Evolutionary conservation across 2,888 invertebrate genomes (phyloP).

Genomic region (Eupithecia exiguata): DNA sequence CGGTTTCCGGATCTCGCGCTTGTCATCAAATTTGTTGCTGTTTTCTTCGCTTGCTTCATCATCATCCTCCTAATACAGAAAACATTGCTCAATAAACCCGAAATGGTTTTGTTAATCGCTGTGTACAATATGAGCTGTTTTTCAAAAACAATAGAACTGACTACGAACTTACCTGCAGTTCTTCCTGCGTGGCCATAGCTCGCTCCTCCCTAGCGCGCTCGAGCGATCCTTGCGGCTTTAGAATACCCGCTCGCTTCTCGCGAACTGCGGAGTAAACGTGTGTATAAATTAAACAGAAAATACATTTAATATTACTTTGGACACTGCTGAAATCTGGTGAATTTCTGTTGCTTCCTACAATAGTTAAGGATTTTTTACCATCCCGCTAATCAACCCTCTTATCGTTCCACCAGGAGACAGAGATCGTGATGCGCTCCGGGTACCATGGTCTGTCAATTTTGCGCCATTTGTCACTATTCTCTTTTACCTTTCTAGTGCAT

Average conservation of each 20-base stretch:
- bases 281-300: background rate
- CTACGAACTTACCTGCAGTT: conserved; percentile 40
- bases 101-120: background rate
- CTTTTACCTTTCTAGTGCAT: too few species aligned
- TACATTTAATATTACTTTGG: background rate
- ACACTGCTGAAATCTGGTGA: background rate
- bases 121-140: background rate
- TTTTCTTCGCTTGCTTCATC: conserved; percentile 57
- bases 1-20: conserved; percentile 77
- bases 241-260: conserved; percentile 85
- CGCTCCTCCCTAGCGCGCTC: conserved; percentile 87
- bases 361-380: background rate
- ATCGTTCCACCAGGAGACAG: too few species aligned
- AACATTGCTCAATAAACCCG: background rate
- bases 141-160: background rate
- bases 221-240: conserved; percentile 88
- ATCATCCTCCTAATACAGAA: conserved; percentile 47
- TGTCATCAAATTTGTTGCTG: conserved; percentile 61
- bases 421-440: too few species aligned
- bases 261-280: conserved; percentile 64
- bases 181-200: conserved; percentile 71
- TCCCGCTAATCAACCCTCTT: background rate
- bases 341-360: background rate
- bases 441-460: too few species aligned
- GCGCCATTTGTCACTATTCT: too few species aligned